Evolutionary conservation across 2,888 invertebrate genomes (phyloP).

Genomic region (Cheiracanthium punctorium): DNA sequence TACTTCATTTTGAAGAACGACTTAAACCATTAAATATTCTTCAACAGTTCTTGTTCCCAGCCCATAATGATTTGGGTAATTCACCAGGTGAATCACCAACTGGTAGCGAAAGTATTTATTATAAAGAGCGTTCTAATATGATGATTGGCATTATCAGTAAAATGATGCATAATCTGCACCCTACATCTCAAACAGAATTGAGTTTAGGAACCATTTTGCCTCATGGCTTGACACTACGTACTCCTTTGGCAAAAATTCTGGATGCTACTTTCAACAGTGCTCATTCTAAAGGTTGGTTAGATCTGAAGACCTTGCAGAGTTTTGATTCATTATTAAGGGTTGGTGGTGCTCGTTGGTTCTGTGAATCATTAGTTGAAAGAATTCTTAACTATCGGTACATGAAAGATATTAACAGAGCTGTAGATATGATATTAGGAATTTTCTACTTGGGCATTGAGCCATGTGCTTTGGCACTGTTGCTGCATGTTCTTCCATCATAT

Average conservation of each 20-base stretch:
- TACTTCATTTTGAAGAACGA: conserved; percentile 74
- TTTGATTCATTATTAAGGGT: conserved; percentile 89
- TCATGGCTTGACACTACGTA: conserved; percentile 83
- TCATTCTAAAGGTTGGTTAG: conserved; percentile 86
- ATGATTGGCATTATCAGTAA: conserved; percentile 90
- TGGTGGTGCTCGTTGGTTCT: conserved; percentile 92
- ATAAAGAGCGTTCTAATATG: conserved; percentile 77
- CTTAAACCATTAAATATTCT: conserved; percentile 92
- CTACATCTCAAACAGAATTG: conserved; percentile 83
- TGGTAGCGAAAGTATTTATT: conserved; percentile 61
- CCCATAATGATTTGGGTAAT: conserved; percentile 78
- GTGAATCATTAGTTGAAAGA: conserved; percentile 82
- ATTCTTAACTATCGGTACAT: conserved; percentile 78
- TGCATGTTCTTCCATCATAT: conserved; percentile 76
- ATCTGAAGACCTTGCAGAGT: conserved; percentile 87
- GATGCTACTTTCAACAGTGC: conserved; percentile 84
- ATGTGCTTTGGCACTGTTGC: conserved; percentile 83
- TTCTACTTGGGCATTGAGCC: conserved; percentile 92
- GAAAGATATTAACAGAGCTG: conserved; percentile 86
- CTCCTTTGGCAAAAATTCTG: conserved; percentile 85
- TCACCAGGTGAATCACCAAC: conserved; percentile 45
- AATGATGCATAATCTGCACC: conserved; percentile 91
- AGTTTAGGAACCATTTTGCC: conserved; percentile 74
- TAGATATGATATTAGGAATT: conserved; percentile 89
- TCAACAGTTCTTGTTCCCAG: conserved; percentile 85